Conservation (phyloP, 2,113 vertebrate species). For the Indicator indicator region DNA sequence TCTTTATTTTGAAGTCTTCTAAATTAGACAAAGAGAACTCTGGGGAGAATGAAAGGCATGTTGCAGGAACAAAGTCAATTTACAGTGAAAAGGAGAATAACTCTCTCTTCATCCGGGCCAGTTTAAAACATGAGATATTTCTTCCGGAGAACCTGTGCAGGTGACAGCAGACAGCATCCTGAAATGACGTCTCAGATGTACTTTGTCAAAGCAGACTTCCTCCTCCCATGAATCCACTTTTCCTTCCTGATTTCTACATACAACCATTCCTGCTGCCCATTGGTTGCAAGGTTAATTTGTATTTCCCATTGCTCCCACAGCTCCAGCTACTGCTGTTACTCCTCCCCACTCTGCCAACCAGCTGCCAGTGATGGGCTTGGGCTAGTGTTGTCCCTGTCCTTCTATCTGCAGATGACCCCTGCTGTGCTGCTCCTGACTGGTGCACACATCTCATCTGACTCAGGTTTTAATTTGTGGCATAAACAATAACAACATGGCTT, state of each 20-base stretch:
- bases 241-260: rapidly evolving
- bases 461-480: not conserved
- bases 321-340: not conserved
- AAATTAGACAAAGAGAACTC: not conserved
- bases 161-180: not conserved
- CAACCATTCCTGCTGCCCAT: not conserved
- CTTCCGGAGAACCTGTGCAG: not conserved
- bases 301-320: not conserved
- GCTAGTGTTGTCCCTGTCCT: not conserved
- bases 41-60: not conserved
- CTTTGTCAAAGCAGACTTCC: not conserved
- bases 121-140: not conserved
- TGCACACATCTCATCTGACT: not conserved
- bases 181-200: not conserved
- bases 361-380: rapidly evolving
- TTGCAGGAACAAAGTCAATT: not conserved
- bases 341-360: not conserved
- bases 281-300: rapidly evolving
- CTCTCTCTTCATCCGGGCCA: not conserved
- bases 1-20: not conserved
- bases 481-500: not conserved
- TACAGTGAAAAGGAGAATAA: not conserved
- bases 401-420: not conserved
- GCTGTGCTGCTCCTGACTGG: not conserved
- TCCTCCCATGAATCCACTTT: not conserved